Base-by-base conservation (phyloP, 2,888 invertebrate genomes). In the Acleris cristana region DNA sequence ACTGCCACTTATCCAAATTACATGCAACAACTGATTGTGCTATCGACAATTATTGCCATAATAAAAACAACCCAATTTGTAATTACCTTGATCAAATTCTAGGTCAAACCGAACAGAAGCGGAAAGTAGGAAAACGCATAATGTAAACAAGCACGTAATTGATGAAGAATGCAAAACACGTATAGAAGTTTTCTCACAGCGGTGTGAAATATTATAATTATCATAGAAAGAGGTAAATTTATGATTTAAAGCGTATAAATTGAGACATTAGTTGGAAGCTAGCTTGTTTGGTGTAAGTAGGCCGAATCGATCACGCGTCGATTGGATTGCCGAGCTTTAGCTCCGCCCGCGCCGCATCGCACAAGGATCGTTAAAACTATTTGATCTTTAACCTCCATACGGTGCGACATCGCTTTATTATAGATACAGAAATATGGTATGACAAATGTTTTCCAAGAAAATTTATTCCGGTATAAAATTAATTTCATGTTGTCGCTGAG, bases 261-360 rank as follows among this genome's bases (percentile, higher is more conserved):
- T 60, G 53, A 69, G 66, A 66, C 66, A 69, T 71, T 62, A 69
- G 58, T 34, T 58, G 26, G 52, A 51, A 60, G 40, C 51, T 63
- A 58, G 76, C 74, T 72, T 76, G 72, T 61, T 64, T 58, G 56
- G 55, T 67, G 69, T 74, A 85, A 84, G 80, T 86, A 80, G 86
- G 84, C 73, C 87, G 74, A 83, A 83, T 82, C 76, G 80, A 87
- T 86, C 84, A 84, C 75, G 80, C 71, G 75, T 74, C 73, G 74
- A 74, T 73, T 71, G 68, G 66, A 63, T 57, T 66, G 69, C 70
- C 72, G 73, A 78, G 76, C 76, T 70, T 76, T 77, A 73, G 77
- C 76, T 76, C 71, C 75, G 70, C 23, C 70, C 73, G 70, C 48
- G 34, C 48, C 23, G 57, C 26, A 23, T 53, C 26, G 57, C 60